phyloP scores from a whole-genome alignment of 2,113 vertebrate genomes.

The Nerophis ophidion region DNA sequence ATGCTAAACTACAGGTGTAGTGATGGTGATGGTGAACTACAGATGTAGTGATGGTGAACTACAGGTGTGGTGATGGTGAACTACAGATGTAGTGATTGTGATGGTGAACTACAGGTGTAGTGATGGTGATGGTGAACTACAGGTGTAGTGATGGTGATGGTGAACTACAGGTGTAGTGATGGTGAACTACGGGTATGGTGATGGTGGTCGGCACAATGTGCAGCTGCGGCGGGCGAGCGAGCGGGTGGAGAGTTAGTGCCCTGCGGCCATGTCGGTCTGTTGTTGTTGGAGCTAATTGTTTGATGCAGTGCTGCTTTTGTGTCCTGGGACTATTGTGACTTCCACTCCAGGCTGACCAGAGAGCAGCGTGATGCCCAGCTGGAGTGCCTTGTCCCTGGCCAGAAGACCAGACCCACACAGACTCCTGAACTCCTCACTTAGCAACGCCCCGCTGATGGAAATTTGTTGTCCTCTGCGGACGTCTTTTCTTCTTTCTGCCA shows the following conservation, averaged over 20 bases:
- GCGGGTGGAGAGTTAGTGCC: constrained; percentile 74
- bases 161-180: too few relatives aligned
- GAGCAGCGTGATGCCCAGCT: constrained; percentile 62
- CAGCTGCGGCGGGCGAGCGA: constrained; percentile 69
- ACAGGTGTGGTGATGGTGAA: too few relatives aligned
- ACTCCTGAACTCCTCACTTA: constrained; percentile 74
- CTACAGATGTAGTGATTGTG: too few relatives aligned
- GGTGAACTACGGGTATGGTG: too few relatives aligned
- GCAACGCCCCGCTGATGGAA: constrained; percentile 84
- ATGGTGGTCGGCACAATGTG: constrained; percentile 37
- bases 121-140: too few relatives aligned
- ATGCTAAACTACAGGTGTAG: too few relatives aligned
- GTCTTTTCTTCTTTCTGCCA: constrained; percentile 78
- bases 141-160: too few relatives aligned
- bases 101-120: too few relatives aligned
- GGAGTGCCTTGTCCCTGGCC: constrained; percentile 71
- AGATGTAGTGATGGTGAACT: too few relatives aligned
- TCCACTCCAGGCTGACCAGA: constrained; percentile 52
- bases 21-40: too few relatives aligned
- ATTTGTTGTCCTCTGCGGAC: constrained; percentile 82
- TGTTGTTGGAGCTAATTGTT: constrained; percentile 77
- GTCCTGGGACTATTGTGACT: constrained; percentile 63
- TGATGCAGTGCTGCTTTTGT: constrained; percentile 74
- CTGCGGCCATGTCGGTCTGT: constrained; percentile 54
- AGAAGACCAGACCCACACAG: constrained; percentile 62